These are phyloP conservation scores for Microplitis demolitor DNA, from an alignment of 1,140 invertebrate genomes.

Conservation along the genomic window DNA sequence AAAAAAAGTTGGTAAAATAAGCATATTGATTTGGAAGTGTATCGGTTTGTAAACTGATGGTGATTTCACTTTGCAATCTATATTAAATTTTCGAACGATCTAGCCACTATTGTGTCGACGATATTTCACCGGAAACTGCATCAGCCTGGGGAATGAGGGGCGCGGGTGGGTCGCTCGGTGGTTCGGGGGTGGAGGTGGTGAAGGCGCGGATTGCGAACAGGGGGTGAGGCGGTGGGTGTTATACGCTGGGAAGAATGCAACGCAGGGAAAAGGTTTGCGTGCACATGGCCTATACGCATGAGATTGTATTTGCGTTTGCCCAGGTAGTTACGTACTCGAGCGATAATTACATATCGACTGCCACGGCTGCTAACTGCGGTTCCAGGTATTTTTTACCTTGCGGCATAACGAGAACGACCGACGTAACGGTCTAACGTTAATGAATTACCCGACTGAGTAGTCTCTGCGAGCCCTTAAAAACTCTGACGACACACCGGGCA, in stretches of 20 bases:
- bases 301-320: conserved; percentile 17
- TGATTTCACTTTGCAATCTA: neutral
- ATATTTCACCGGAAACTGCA: conserved; percentile 2
- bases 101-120: neutral
- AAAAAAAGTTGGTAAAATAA: neutral
- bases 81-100: conserved; percentile 3
- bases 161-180: too few species aligned
- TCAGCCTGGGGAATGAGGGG: too few species aligned
- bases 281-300: conserved; percentile 14
- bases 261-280: neutral
- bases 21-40: neutral
- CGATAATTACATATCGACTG: conserved; percentile 20
- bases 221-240: neutral
- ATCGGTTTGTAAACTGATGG: neutral
- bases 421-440: neutral
- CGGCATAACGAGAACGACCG: neutral
- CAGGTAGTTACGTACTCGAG: conserved; percentile 15
- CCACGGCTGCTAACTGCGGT: neutral
- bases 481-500: too few species aligned
- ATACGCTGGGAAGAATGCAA: neutral
- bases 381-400: conserved; percentile 10
- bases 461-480: neutral
- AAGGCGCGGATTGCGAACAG: too few species aligned
- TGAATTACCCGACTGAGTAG: conserved; percentile 13
- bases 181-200: too few species aligned